Evolutionary conservation across 2,888 invertebrate genomes (phyloP).

Genomic region (Andrena hattorfiana): DNA sequence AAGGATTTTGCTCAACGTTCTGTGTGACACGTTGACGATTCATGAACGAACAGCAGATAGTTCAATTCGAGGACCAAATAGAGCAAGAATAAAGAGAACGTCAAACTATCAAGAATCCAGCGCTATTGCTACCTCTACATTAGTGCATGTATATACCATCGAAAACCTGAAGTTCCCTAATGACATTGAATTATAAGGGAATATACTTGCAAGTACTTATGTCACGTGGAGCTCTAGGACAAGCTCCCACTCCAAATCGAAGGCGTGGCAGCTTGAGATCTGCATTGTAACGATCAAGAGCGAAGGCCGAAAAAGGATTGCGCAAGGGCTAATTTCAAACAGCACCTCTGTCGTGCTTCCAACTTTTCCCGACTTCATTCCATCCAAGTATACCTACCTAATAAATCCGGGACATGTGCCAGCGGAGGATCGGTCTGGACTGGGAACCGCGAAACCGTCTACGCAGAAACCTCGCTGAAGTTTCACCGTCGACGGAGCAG

Average conservation of each 20-base stretch:
- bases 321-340: conserved; percentile 1
- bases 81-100: no score
- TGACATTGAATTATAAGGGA: no score
- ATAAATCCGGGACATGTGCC: conserved; percentile 16
- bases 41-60: no score
- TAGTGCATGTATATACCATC: no score
- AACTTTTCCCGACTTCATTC: conserved; percentile 5
- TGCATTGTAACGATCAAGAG: neutral
- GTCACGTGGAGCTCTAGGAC: conserved; percentile 2
- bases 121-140: no score
- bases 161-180: no score
- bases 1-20: neutral
- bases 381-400: neutral
- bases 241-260: conserved; percentile 3
- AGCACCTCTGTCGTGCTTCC: conserved; percentile 14
- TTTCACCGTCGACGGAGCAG: conserved; percentile 7
- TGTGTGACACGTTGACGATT: neutral
- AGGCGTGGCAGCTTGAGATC: neutral
- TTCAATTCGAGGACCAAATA: no score
- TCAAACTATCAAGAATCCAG: no score
- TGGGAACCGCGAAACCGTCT: neutral
- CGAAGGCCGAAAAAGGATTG: conserved; percentile 4
- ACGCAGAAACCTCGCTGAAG: neutral
- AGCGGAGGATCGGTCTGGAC: neutral
- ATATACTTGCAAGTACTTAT: no score